Conservation (phyloP, 2,113 vertebrate species). For the Oryzias melastigma region DNA sequence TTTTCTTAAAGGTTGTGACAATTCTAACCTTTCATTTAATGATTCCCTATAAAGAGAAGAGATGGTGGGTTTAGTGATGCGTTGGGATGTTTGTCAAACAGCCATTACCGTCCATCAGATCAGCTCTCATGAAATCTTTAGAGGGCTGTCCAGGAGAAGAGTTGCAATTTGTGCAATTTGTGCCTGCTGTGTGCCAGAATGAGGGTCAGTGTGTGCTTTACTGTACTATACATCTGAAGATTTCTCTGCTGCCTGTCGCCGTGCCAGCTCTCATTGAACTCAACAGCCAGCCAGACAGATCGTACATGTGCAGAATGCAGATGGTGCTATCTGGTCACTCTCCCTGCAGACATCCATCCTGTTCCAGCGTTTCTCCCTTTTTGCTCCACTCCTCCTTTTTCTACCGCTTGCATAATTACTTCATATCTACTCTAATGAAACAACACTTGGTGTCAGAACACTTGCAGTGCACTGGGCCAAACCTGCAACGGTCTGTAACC, state of each 20-base stretch:
- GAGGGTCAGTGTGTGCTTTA: conserved; percentile 4
- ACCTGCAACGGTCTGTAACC: conserved; percentile 53
- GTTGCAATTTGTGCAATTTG: not conserved
- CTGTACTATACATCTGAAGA: conserved; percentile 28
- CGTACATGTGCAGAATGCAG: conserved; percentile 58
- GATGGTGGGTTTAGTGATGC: not conserved
- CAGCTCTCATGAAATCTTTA: not conserved
- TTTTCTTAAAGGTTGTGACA: no score
- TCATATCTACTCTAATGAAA: conserved; percentile 52
- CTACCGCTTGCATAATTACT: conserved; percentile 46
- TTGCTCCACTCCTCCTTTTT: conserved; percentile 6
- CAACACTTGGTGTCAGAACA: conserved; percentile 46
- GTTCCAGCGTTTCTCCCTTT: conserved; percentile 21
- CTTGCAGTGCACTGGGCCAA: conserved; percentile 36
- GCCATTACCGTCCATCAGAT: not conserved
- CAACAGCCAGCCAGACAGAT: conserved; percentile 53
- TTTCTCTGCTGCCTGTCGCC: conserved; percentile 17
- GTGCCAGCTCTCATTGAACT: conserved; percentile 46
- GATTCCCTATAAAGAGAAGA: not conserved
- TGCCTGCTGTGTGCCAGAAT: not conserved
- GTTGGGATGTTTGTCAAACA: conserved; percentile 3
- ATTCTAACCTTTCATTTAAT: not conserved
- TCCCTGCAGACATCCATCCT: conserved; percentile 33
- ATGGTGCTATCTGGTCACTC: conserved; percentile 52
- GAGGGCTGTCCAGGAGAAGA: conserved; percentile 1